Conservation (phyloP, 2,888 invertebrate species). For the Eulithis prunata region DNA sequence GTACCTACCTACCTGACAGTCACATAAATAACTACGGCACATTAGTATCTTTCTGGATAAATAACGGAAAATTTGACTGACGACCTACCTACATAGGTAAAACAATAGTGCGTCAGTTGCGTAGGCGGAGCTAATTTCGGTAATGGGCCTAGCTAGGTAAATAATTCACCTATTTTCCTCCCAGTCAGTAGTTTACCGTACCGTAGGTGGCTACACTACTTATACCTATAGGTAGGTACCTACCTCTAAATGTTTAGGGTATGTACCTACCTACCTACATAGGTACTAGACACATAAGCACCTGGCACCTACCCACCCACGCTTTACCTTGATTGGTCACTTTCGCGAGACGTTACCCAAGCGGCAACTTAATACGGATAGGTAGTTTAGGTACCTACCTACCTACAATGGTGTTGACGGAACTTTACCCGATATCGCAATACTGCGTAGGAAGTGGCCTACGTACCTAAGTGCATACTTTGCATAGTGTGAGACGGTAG, state of each 20-base stretch:
- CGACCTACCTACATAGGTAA: background rate
- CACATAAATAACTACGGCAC: slow-evolving; percentile 15
- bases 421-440: slow-evolving; percentile 16
- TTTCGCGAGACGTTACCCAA: background rate
- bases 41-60: slow-evolving; percentile 16
- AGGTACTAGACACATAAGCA: no score
- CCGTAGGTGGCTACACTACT: no score
- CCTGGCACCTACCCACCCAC: background rate
- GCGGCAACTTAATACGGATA: slow-evolving; percentile 3
- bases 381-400: background rate
- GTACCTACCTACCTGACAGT: background rate
- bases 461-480: slow-evolving; percentile 12
- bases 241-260: no score
- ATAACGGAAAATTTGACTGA: slow-evolving; percentile 1
- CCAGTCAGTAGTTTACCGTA: no score
- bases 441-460: slow-evolving; percentile 20
- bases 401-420: slow-evolving; percentile 6
- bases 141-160: background rate
- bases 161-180: no score
- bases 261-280: no score
- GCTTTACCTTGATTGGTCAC: background rate
- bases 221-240: no score
- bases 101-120: slow-evolving; percentile 24
- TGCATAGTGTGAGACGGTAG: slow-evolving; percentile 8
- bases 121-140: no score